Evolutionary conservation across 2,888 invertebrate species (phyloP), one percentile per base, ranked within the genome.

Genomic region (Abscondita cerata): DNA sequence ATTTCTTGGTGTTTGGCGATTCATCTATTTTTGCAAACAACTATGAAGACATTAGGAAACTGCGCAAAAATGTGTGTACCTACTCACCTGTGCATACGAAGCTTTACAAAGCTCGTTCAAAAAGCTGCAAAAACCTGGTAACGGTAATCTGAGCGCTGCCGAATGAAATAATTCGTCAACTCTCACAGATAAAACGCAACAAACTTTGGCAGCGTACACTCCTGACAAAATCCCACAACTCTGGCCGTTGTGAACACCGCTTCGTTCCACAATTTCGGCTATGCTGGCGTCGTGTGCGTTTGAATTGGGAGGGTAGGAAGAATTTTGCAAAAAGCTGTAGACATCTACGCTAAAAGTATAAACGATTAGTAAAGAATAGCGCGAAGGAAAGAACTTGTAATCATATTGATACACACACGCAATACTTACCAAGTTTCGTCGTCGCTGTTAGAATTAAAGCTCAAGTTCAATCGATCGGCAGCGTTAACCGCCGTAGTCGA

Each of bases 91-190:
- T 60, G 88, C 86, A 70, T 94, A 91, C 46, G 95, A 95, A n/a
- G 94, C 92, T 44, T 87, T 86, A 67, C 96, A 94, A 0, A 98
- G 83, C 61, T 92, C 90, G 19, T 87, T 86, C 52, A 96, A 81
- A 70, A 97, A 96, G 55, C 90, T 89, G 53, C 90, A 88, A 33
- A 98, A 82, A 0, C 96, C 90, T 6, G 91, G 89, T 52, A 97
- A 82, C 70, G 95, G 95, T 47, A 97, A 83, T 65, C 95, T 90
- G 55, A 93, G 86, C 0, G 96, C 94, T 1, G 96, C 92, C 65
- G 94, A 90, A 55, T 94, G 92, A 80, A 96, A 97, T 54, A 98
- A 80, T 70, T 95, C 89, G 76, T 97, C 97, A 0, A 95, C 93
- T 73, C 93, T 92, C 62, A 95, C 92, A 0, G 95, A 92, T 8